Conservation (phyloP, 2,888 invertebrate genomes). For the Achlya flavicornis region DNA sequence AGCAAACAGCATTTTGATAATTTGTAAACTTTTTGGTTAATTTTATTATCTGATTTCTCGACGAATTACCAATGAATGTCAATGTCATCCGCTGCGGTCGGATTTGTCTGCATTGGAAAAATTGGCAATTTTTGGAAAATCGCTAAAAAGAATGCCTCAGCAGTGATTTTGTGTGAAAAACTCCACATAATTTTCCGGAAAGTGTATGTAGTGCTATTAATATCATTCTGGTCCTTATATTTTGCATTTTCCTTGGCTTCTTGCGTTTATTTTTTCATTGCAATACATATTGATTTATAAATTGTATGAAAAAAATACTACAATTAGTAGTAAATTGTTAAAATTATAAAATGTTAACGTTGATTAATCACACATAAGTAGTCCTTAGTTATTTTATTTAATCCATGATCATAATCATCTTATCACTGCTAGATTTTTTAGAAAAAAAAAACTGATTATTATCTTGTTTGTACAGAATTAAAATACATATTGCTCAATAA, state of each 20-base stretch:
- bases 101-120: constrained; percentile 48
- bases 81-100: constrained; percentile 42
- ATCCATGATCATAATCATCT: no score
- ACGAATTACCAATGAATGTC: constrained; percentile 29
- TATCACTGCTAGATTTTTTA: no score
- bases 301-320: not conserved
- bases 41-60: not conserved
- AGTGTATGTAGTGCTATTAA: constrained; percentile 35
- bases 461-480: no score
- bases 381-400: not conserved
- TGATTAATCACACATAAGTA: not conserved
- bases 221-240: constrained; percentile 20
- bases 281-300: constrained; percentile 16
- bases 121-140: constrained; percentile 46
- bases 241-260: constrained; percentile 16
- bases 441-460: no score
- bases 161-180: constrained; percentile 26
- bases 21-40: no score
- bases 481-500: no score
- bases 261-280: constrained; percentile 40
- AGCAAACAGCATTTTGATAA: no score
- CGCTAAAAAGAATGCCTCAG: constrained; percentile 25
- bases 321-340: not conserved
- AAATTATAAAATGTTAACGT: not conserved
- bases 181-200: constrained; percentile 23